Evolutionary conservation across 2,888 invertebrate genomes (phyloP).

Genomic region (Caenorhabditis drosophilae): DNA sequence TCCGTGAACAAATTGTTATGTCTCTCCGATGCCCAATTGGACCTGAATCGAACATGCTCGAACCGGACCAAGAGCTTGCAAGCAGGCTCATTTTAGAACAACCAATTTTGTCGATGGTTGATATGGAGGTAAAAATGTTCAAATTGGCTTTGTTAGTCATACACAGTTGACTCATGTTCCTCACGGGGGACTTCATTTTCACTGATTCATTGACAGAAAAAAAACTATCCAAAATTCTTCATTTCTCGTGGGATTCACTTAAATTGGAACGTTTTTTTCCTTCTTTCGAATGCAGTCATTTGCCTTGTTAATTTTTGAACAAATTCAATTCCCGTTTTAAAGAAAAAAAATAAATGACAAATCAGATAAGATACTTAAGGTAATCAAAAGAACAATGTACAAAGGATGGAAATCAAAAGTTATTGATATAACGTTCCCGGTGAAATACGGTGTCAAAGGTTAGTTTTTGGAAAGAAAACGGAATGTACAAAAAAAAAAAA

Average conservation of each 20-base stretch:
- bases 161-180: neutral
- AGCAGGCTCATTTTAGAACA: constrained; percentile 90
- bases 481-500: too few relatives aligned
- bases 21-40: constrained; percentile 95
- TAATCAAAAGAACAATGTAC: constrained; percentile 80
- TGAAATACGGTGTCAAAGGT: constrained; percentile 75
- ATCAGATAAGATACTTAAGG: too few relatives aligned
- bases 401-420: constrained; percentile 85
- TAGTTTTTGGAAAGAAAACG: neutral
- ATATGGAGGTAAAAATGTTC: constrained; percentile 79
- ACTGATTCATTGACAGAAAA: neutral
- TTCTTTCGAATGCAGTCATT: too few relatives aligned
- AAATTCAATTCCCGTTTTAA: too few relatives aligned
- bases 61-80: constrained; percentile 82
- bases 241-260: neutral
- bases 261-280: neutral
- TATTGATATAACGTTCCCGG: constrained; percentile 87
- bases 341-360: too few relatives aligned
- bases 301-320: too few relatives aligned
- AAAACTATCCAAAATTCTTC: neutral
- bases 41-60: constrained; percentile 84
- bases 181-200: too few relatives aligned
- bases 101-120: constrained; percentile 89
- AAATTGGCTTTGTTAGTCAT: neutral
- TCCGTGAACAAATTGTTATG: constrained; percentile 98